These are phyloP conservation scores for Linnaemya tessellans DNA, from an alignment of 2,888 invertebrate genomes.

Conservation along the genomic window DNA sequence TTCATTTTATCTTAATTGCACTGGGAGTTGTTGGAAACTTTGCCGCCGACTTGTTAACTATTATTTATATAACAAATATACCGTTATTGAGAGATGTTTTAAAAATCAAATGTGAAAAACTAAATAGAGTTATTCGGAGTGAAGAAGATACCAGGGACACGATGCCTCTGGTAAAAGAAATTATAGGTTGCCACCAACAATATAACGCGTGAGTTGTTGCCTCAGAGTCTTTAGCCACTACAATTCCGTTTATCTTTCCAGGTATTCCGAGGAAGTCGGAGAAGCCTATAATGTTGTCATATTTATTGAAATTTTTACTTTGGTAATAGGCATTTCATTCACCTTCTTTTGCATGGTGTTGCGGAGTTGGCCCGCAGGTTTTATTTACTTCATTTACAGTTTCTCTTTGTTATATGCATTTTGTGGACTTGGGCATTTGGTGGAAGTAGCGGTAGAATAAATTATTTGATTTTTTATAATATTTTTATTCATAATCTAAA, in stretches of 20 bases:
- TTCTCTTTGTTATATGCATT: slow-evolving; percentile 75
- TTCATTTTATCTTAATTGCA: slow-evolving; percentile 67
- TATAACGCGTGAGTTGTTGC: slow-evolving; percentile 69
- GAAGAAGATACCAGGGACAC: no score
- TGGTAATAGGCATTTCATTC: slow-evolving; percentile 72
- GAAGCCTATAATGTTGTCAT: slow-evolving; percentile 72
- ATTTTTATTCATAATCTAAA: no score
- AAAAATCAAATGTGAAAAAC: slow-evolving; percentile 73
- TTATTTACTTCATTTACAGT: slow-evolving; percentile 72
- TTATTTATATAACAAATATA: no score
- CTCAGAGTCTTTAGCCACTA: not conserved
- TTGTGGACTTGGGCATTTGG: slow-evolving; percentile 77
- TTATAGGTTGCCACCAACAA: no score
- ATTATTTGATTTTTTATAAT: not conserved
- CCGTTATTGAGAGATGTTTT: slow-evolving; percentile 76
- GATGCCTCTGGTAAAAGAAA: no score
- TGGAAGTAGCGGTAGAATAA: slow-evolving; percentile 74
- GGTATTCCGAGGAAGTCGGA: slow-evolving; percentile 71
- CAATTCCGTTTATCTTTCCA: slow-evolving; percentile 22
- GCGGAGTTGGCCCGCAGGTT: slow-evolving; percentile 76
- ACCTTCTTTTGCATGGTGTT: slow-evolving; percentile 76
- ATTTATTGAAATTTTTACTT: slow-evolving; percentile 74
- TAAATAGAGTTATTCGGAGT: slow-evolving; percentile 69
- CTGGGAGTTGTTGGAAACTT: slow-evolving; percentile 77
- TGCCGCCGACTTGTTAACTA: slow-evolving; percentile 76